These are phyloP conservation scores for Oopsacas minuta DNA, from an alignment of 37 sponge, comb jelly and placozoan genomes.

Conservation along the genomic window DNA sequence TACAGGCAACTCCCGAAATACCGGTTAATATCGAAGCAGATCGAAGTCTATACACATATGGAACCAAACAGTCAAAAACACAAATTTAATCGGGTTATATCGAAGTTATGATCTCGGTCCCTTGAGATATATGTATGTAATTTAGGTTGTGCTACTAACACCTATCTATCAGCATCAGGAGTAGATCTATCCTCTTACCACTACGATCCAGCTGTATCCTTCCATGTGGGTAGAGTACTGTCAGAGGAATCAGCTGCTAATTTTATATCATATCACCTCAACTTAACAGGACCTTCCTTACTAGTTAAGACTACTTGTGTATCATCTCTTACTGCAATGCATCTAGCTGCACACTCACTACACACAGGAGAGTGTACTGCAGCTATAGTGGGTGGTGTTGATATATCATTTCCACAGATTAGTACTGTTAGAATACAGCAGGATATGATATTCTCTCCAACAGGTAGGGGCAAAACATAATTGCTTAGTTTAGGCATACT, in stretches of 20 bases:
- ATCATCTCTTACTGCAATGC: constrained; percentile 51
- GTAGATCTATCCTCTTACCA: not conserved
- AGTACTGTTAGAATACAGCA: not conserved
- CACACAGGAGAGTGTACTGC: constrained; percentile 28
- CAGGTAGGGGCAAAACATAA: not conserved
- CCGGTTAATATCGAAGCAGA: no score
- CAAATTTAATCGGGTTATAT: no score
- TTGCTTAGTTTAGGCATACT: not conserved
- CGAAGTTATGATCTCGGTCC: no score
- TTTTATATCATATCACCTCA: constrained; percentile 41
- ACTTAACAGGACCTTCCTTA: constrained; percentile 40
- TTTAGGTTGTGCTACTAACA: constrained; percentile 4
- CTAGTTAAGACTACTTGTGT: constrained; percentile 49
- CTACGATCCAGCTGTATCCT: not conserved
- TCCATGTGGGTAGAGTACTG: not conserved
- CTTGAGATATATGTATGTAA: no score
- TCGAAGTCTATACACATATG: no score
- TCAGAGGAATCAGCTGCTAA: constrained; percentile 26
- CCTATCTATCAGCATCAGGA: not conserved
- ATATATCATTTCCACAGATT: not conserved
- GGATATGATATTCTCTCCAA: constrained; percentile 5
- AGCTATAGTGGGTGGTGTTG: constrained; percentile 49
- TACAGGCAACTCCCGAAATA: no score
- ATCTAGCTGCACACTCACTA: constrained; percentile 30
- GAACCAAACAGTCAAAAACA: no score